Conservation (phyloP, 2,888 invertebrate species). For the Phalera bucephala region DNA sequence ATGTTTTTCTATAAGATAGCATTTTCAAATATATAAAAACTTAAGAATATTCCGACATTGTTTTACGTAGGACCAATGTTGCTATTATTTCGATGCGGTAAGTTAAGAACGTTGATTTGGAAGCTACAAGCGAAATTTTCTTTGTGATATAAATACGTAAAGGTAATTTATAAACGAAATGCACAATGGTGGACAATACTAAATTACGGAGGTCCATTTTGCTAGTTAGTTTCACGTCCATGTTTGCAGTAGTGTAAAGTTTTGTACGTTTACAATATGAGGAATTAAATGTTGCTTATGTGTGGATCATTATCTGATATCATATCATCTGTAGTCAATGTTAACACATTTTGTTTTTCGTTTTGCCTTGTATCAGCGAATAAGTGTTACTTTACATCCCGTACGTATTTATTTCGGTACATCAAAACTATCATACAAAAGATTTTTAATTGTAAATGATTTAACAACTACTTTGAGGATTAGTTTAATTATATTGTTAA, state of each 20-base stretch:
- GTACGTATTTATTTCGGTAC: no score
- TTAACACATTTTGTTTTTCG: not conserved
- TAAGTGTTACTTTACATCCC: slow-evolving; percentile 7
- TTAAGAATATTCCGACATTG: slow-evolving; percentile 22
- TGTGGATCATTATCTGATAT: slow-evolving; percentile 15
- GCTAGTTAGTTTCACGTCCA: slow-evolving; percentile 71
- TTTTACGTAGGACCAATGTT: slow-evolving; percentile 63
- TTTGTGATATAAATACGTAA: slow-evolving; percentile 75
- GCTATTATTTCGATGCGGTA: slow-evolving; percentile 39
- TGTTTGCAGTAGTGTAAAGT: slow-evolving; percentile 60
- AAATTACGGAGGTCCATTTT: slow-evolving; percentile 74
- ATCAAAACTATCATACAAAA: no score
- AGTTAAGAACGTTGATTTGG: slow-evolving; percentile 36
- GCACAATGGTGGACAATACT: slow-evolving; percentile 81
- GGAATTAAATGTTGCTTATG: slow-evolving; percentile 50
- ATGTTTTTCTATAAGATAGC: slow-evolving; percentile 62
- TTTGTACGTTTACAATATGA: slow-evolving; percentile 61
- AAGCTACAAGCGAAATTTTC: slow-evolving; percentile 49
- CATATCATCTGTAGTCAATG: slow-evolving; percentile 1
- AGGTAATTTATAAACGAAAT: slow-evolving; percentile 49
- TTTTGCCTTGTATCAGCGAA: not conserved
- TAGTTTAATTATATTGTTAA: no score
- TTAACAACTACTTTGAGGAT: no score
- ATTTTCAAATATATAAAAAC: slow-evolving; percentile 38
- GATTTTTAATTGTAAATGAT: no score